These are phyloP conservation scores for Mamestra configurata DNA, from an alignment of 1,140 invertebrate genomes.

Conservation along the genomic window DNA sequence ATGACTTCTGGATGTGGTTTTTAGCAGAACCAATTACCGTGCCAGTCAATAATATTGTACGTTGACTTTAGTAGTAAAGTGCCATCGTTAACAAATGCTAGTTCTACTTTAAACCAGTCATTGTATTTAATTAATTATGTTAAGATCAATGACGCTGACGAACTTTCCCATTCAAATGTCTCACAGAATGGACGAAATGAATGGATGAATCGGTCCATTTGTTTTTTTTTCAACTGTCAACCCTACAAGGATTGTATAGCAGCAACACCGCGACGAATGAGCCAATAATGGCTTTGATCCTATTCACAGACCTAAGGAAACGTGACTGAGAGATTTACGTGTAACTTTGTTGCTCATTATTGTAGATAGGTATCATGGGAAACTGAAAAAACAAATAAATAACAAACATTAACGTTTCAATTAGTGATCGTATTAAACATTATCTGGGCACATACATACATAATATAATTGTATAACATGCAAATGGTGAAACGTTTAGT, in stretches of 20 bases:
- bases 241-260: constrained; percentile 7
- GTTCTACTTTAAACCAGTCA: background rate
- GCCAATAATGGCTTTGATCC: constrained; percentile 51
- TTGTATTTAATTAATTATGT: constrained; percentile 1
- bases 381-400: background rate
- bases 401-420: background rate
- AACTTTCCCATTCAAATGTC: constrained; percentile 21
- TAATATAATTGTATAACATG: background rate
- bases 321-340: constrained; percentile 58
- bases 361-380: background rate
- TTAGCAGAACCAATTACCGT: background rate
- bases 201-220: no score
- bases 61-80: background rate
- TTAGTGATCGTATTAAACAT: background rate
- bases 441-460: background rate
- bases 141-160: background rate
- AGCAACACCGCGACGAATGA: constrained; percentile 28
- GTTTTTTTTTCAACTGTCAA: constrained; percentile 24
- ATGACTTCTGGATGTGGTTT: background rate
- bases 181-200: background rate
- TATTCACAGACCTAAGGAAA: constrained; percentile 55
- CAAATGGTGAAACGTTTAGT: background rate
- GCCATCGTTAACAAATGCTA: background rate
- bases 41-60: background rate
- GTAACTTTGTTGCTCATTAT: constrained; percentile 25